These are phyloP conservation scores for Sarotherodon lohbergeri DNA, from an alignment of 2,113 vertebrate genomes.

Conservation along the genomic window DNA sequence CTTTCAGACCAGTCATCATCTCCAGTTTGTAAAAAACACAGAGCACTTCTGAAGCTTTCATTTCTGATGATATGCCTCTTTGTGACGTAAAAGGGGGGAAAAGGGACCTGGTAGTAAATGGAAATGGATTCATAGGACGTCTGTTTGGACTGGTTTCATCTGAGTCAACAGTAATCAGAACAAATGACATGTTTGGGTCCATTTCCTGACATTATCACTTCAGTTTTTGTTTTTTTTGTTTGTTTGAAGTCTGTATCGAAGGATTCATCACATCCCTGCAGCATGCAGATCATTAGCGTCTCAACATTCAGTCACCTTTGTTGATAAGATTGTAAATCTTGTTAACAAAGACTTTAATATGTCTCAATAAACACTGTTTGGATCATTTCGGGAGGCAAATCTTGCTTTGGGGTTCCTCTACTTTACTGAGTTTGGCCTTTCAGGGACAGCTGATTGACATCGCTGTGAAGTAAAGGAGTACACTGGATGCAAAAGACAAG, in stretches of 20 bases:
- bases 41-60: background rate
- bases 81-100: fast-evolving
- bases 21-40: background rate
- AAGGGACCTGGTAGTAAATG: background rate
- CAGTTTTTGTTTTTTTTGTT: background rate
- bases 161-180: background rate
- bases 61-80: background rate
- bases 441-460: background rate
- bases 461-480: background rate
- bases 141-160: background rate
- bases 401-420: background rate
- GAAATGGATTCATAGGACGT: background rate
- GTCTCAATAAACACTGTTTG: background rate
- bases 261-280: background rate
- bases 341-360: background rate
- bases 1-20: background rate
- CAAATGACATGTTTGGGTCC: background rate
- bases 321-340: background rate
- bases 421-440: fast-evolving
- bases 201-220: background rate
- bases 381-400: background rate
- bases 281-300: background rate
- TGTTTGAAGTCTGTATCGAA: background rate
- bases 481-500: background rate
- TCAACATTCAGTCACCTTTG: fast-evolving